Conservation (phyloP, 2,797 vertebrate species). For the Cynopterus sphinx region DNA sequence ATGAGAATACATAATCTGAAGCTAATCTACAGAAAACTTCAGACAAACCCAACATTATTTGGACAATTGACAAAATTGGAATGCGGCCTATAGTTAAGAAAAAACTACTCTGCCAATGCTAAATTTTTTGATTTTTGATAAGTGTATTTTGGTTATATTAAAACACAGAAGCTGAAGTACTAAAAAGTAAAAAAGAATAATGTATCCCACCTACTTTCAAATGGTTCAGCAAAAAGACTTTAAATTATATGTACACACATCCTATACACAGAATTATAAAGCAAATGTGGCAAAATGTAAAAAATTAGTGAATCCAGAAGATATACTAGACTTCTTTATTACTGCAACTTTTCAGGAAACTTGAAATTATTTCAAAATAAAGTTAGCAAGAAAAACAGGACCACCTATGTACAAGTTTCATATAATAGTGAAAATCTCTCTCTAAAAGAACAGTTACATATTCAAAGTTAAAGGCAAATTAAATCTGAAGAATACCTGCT, state of each 20-base stretch:
- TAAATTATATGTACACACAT: not conserved
- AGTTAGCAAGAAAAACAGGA: not conserved
- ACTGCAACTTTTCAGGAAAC: not conserved
- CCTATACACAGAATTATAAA: not conserved
- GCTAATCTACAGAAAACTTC: not conserved
- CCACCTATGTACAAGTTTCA: not conserved
- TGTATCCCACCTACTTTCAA: not conserved
- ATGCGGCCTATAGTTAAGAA: not conserved
- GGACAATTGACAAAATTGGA: not conserved
- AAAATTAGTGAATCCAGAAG: not conserved
- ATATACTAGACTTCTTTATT: not conserved
- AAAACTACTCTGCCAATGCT: not conserved
- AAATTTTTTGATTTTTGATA: not conserved
- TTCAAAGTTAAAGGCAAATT: not conserved
- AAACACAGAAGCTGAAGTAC: not conserved
- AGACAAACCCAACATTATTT: not conserved
- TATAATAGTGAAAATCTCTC: not conserved
- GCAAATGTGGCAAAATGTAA: not conserved
- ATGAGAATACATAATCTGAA: not conserved
- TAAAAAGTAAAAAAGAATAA: conserved; percentile 1
- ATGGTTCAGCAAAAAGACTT: not conserved
- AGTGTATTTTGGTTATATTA: not conserved
- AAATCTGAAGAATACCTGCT: conserved; percentile 81
- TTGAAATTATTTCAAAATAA: conserved; percentile 25
- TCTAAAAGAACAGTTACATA: not conserved